These are phyloP conservation scores for Alloscopus bannaensis DNA, from an alignment of 2,888 invertebrate species.

Conservation along the genomic window DNA sequence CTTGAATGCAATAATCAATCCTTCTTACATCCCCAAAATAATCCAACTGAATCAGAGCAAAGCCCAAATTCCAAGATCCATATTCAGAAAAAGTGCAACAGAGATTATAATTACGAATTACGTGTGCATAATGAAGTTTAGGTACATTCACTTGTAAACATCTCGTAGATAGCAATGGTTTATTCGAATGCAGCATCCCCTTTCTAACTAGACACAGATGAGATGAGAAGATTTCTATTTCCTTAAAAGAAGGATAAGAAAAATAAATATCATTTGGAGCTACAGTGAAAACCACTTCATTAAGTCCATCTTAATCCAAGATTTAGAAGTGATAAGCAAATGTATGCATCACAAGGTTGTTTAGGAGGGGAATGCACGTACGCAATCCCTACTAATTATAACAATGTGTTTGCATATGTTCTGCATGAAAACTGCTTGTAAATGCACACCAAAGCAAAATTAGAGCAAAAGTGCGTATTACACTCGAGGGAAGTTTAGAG, in stretches of 20 bases:
- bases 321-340: not conserved
- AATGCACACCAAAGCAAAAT: conserved; percentile 4
- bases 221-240: conserved; percentile 5
- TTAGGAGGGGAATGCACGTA: not conserved
- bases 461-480: conserved; percentile 31
- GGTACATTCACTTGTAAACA: too few species aligned
- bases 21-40: conserved; percentile 16
- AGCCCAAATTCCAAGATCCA: not conserved
- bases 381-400: conserved; percentile 16
- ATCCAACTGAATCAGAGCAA: conserved; percentile 38
- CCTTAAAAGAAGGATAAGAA: conserved; percentile 1
- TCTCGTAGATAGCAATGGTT: too few species aligned
- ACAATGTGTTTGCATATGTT: not conserved
- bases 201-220: too few species aligned
- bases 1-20: not conserved
- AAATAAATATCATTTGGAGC: not conserved
- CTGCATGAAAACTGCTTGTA: not conserved
- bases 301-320: not conserved
- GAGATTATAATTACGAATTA: not conserved
- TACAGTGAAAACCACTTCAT: conserved; percentile 17
- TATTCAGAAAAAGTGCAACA: not conserved
- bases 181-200: too few species aligned
- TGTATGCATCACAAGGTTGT: not conserved
- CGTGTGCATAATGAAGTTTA: too few species aligned
- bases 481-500: not conserved